Evolutionary conservation across 2,113 vertebrate genomes (phyloP).

Genomic region (Ochotona curzoniae): DNA sequence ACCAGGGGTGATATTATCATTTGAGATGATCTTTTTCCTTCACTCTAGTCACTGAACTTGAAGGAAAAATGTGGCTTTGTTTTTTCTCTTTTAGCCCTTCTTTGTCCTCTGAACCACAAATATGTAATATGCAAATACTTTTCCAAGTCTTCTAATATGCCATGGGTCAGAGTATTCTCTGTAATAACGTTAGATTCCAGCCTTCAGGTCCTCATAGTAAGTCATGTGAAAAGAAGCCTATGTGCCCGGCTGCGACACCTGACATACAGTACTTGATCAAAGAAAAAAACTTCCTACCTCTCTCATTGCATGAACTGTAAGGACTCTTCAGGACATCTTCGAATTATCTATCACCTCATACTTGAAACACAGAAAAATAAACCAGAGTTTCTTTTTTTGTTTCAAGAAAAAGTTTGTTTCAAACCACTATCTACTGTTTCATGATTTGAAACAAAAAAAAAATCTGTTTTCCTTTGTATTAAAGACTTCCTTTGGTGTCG

Average conservation of each 20-base stretch:
- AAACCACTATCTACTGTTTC: not conserved
- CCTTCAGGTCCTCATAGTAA: not conserved
- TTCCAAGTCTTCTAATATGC: not conserved
- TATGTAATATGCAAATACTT: not conserved
- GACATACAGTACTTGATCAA: not conserved
- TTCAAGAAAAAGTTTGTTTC: not conserved
- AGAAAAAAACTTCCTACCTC: not conserved
- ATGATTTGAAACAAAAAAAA: not conserved
- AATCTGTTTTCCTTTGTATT: slow-evolving; percentile 42
- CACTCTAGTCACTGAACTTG: not conserved
- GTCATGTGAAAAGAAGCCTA: not conserved
- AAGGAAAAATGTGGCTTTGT: not conserved
- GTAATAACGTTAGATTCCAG: not conserved
- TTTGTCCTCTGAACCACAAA: not conserved
- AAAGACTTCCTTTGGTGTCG: slow-evolving; percentile 57
- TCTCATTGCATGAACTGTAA: not conserved
- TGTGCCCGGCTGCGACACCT: accelerated
- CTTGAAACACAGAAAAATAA: not conserved
- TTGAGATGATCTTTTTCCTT: not conserved
- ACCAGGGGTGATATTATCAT: not conserved
- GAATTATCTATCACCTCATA: not conserved
- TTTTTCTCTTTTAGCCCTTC: not conserved
- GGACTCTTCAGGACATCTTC: not conserved
- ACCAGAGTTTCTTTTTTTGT: no score
- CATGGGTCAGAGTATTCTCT: not conserved